Evolutionary conservation across 2,888 invertebrate species (phyloP), one percentile per base, ranked within the genome.

Genomic region (Anthoptus insignis): DNA sequence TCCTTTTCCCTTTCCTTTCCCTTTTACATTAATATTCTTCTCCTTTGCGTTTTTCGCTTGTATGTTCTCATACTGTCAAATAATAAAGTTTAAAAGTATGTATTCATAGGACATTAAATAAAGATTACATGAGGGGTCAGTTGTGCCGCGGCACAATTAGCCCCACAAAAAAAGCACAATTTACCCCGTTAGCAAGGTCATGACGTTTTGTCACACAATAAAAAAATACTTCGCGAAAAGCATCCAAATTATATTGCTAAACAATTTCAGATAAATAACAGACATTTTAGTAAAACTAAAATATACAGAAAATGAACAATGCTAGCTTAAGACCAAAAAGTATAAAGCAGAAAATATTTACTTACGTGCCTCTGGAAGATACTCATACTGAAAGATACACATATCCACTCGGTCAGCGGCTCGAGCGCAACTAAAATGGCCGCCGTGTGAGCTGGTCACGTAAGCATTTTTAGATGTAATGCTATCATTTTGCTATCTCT

Each of bases 1-100:
- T 39, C 39, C 39, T 52, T 68, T 68, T 54, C 27, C 57, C 57
- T 58, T 58, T 14, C 47, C 64, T 64, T 65, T 65, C 45, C 49
- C 49, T 66, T 64, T 32, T 58, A 32, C 32, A 32, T 32, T 32
- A 32, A 32, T 32, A 32, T 32, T 32, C 32, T 32, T 50, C 54
- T 7, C 7, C 7, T 27, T 27, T 27, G 27, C 7, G 27, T 27
- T 27, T 27, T 52, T 52, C 50, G 7, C 11, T 52, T 52, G 50
- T 52, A 29, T 29, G 50, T 29, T 19, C 50, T 52, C 29, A 34
- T 53, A 11, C 53, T 53, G 34, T 34, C 34, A 34, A 52, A 52
- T 2, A 16, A 49, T 22, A 49, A 11, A 49, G 27, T 50, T 9
- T 14, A 29, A 9, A 14, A 37, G 14, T 29, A 2, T 5, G 21